These are phyloP conservation scores for Acrocephalus scirpaceus DNA, from an alignment of 2,797 vertebrate genomes.

Conservation along the genomic window DNA sequence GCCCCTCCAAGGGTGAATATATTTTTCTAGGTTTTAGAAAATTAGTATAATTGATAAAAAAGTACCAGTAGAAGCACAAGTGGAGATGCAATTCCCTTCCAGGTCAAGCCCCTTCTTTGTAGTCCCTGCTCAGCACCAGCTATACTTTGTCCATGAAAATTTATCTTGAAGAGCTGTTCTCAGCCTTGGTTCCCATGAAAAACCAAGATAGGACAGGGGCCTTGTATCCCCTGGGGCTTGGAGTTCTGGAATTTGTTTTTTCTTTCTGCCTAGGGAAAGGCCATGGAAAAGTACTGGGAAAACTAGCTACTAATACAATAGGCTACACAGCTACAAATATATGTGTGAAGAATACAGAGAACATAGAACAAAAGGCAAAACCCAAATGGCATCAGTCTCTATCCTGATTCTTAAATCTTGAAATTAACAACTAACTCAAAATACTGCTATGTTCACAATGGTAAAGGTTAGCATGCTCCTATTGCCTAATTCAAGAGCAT, in stretches of 20 bases:
- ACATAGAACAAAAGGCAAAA: background rate
- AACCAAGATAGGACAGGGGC: fast-evolving
- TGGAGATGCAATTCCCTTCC: background rate
- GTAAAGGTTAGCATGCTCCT: background rate
- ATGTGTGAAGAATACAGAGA: background rate
- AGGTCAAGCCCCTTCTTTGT: background rate
- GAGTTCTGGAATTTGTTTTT: background rate
- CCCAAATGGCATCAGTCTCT: fast-evolving
- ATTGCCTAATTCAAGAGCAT: background rate
- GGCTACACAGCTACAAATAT: background rate
- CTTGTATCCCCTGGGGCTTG: fast-evolving
- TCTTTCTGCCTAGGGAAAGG: background rate
- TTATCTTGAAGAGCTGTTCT: fast-evolving
- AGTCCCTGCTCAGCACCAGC: fast-evolving
- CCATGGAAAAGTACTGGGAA: background rate
- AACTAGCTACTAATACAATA: background rate
- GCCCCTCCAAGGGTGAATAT: no score
- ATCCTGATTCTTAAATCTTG: background rate
- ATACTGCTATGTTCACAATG: background rate
- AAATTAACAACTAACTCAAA: background rate
- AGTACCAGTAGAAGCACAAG: background rate
- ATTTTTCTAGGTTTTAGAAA: background rate
- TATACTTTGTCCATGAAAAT: background rate
- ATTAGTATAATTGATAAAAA: background rate
- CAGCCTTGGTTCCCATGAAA: background rate